Evolutionary conservation across 2,888 invertebrate genomes (phyloP), one percentile per base, ranked within the genome.

Genomic region (Flabesymbios commensalis): DNA sequence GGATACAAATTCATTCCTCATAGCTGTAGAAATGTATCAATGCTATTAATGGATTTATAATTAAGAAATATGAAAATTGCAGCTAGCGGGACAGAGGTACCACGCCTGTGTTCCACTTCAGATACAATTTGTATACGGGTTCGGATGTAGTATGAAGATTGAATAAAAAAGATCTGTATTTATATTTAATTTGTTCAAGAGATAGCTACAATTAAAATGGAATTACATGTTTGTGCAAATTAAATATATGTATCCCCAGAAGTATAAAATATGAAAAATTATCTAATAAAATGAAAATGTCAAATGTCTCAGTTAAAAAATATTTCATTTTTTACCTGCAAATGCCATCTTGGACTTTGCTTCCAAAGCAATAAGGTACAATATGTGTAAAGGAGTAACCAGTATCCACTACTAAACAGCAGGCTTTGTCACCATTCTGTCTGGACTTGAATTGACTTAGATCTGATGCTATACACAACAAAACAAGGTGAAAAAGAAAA

Each of bases 331-430:
- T 54, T 52, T 22, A 22, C n/a, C n/a, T n/a, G n/a, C n/a, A n/a
- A n/a, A 80, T 73, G 1, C 88, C 93, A 68, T 87, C 85, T 70
- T 87, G 86, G 19, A 89, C 85, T 74, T 88, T 88, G 62, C 88
- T 88, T 3, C 78, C 79, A 49, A 76, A 76, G 64, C 77, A 78
- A 79, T 93, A 98, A 0, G 98, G 98, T 1, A 94, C 88, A 52
- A 99, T 86, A 73, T 98, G 94, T 0, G 96, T 94, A 79, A 92
- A 97, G 81, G 98, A 98, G 75, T 92, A 98, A 0, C 99, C 98
- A 1, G 90, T 88, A 80, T 99, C 99, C 0, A 99, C 89, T 0
- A 99, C 88, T 28, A 97, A 83, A 48, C 90, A 90, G 75, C 90
- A 75, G 55, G 39, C 26, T 28, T 64, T 70, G 19, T 65, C 77